Percentiles rank a stretch among this genome's conserved stretches.
phyloP scores from a whole-genome alignment of 2,113 vertebrate species.

The Chaenocephalus aceratus region DNA sequence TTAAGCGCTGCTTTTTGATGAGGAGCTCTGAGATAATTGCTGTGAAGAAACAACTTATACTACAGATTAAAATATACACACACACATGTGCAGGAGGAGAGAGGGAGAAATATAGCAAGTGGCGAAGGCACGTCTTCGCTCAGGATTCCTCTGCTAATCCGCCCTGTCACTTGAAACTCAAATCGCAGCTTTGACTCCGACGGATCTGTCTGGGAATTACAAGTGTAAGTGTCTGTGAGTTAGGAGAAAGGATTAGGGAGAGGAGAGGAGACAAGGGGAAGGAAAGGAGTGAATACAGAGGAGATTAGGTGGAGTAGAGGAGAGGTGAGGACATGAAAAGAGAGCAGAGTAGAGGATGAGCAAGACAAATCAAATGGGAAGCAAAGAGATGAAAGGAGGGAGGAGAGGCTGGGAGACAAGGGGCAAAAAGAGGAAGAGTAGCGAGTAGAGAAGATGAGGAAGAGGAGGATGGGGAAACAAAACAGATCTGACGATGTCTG shows the following conservation, averaged over 20 bases:
- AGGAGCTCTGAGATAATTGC: constrained; percentile 55
- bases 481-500: constrained; percentile 61
- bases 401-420: background rate
- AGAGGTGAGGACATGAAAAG: background rate
- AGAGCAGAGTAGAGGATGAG: constrained; percentile 51
- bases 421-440: background rate
- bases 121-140: constrained; percentile 70
- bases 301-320: background rate
- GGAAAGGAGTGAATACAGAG: background rate
- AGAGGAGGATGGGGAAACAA: background rate
- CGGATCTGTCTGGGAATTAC: constrained; percentile 81
- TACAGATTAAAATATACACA: constrained; percentile 31
- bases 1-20: constrained; percentile 39
- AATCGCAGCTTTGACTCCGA: constrained; percentile 78
- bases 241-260: constrained; percentile 78
- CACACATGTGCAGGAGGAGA: background rate
- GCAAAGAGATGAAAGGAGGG: background rate
- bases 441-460: background rate
- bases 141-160: constrained; percentile 78
- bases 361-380: background rate
- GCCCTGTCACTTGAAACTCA: constrained; percentile 73
- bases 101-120: constrained; percentile 42
- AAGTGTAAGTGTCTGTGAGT: constrained; percentile 82
- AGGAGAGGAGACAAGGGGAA: constrained; percentile 10
- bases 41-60: constrained; percentile 17